Base-by-base conservation (phyloP, 2,888 invertebrate genomes). In the Metalampra italica region DNA sequence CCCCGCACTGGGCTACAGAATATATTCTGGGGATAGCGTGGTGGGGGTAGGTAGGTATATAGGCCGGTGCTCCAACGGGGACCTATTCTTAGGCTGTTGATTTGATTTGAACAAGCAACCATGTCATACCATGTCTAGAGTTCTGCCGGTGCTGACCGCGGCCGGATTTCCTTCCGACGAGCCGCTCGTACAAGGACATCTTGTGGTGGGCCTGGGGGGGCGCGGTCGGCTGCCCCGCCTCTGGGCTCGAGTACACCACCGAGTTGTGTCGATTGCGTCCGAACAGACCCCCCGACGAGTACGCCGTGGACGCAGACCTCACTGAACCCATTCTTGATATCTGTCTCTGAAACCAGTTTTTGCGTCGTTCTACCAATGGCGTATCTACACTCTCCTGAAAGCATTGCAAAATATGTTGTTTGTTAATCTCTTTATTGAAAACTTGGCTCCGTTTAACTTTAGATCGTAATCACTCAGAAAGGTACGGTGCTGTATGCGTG, bases 291-390 rank as follows among this genome's bases (percentile, higher is more conserved):
- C 93, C 93, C 0, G 95, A 95, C 7, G 95, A 96, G 71, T 96
- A 96, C 0, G 95, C 95, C 0, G 96, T 96, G 0, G 96, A 95
- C 1, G 96, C 94, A 36, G 96, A 96, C 29, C 96, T 91, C 34
- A 95, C 93, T 0, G 96, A 96, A 1, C 96, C 96, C 93, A 96
- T 95, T 60, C 96, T 90, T 9, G 95, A 95, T 58, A 96, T 93
- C 73, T 96, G 96, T 43, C 96, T 91, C 60, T 95, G 95, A 64
- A 97, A 94, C 96, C 96, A 96, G 78, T 95, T 96, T 78, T 96
- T 96, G 36, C 96, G 90, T 47, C 96, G 86, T 74, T 96, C 96
- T 13, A 95, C 96, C 68, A 96, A 91, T 8, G 96, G 96, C 0
- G 96, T 96, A 67, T 96, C 96, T 0, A 97, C 96, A 71, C 96